phyloP scores from a whole-genome alignment of 2,888 invertebrate species.

The Nycteola revayana region DNA sequence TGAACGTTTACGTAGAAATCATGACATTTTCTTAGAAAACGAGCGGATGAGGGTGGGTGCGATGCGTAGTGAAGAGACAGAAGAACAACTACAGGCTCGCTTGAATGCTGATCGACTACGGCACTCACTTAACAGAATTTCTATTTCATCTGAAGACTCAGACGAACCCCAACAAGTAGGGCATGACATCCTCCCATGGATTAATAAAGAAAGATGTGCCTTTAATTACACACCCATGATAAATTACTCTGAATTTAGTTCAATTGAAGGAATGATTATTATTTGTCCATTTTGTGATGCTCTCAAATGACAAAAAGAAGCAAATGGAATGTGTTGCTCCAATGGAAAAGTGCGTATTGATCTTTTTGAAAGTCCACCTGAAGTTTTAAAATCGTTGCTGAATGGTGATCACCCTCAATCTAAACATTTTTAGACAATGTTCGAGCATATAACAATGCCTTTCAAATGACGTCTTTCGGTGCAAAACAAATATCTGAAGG shows the following conservation, averaged over 20 bases:
- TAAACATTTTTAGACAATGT: not conserved
- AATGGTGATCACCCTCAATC: not conserved
- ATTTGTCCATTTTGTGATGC: not conserved
- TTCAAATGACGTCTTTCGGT: conserved; percentile 29
- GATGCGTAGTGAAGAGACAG: no score
- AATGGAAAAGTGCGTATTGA: conserved; percentile 12
- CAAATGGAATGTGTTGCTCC: conserved; percentile 16
- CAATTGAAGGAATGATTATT: not conserved
- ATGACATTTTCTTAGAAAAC: no score
- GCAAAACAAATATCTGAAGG: conserved; percentile 23
- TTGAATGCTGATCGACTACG: no score
- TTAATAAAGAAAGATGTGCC: not conserved
- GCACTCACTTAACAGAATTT: no score
- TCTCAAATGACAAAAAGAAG: not conserved
- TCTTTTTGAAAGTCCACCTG: not conserved
- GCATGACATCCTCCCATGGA: no score
- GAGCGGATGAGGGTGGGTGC: no score
- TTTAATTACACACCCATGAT: not conserved
- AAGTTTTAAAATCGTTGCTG: not conserved
- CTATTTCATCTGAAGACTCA: no score
- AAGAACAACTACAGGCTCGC: no score
- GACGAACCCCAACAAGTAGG: no score
- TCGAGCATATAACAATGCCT: conserved; percentile 7
- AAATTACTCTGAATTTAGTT: not conserved
- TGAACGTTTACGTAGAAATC: no score